Base-by-base conservation (phyloP, 1,140 invertebrate species). In the Tribolium madens region DNA sequence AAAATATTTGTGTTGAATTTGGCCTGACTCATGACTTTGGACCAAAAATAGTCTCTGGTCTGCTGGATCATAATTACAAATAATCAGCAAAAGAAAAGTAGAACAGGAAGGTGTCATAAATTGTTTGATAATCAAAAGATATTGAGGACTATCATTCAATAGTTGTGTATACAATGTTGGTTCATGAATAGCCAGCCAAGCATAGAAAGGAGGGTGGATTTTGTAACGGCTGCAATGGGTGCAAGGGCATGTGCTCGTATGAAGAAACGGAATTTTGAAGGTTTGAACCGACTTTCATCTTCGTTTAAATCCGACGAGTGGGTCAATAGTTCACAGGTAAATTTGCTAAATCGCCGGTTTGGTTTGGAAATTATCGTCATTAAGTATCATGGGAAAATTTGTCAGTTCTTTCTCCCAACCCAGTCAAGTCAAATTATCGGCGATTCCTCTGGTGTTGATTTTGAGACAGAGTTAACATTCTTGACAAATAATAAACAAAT, bases 401-500 rank as follows among this genome's bases (percentile, higher is more conserved):
- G 21, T 14, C 14, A 6, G n/a, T 3, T 64, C 18, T 18, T 18
- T 26, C n/a, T 64, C 26, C 17, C 6, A 64, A 64, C 21, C 21
- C 3, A 13, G n/a, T n/a, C 5, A 15, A 3, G 57, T 26, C 57
- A 42, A 36, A 64, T 64, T 31, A 64, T 36, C 21, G 21, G n/a
- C 26, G 57, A 64, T 64, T 57, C 52, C 52, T 17, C 10, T 10
- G 52, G 10, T 57, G 52, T 57, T 64, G 57, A 26, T 64, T 26
- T 64, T 64, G 10, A 21, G 57, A 64, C 57, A 57, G 21, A 33
- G 57, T 64, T 64, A 64, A 64, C 17, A 33, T 64, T 26, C 17
- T 64, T n/a, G 26, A 14, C 26, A 64, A 64, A 64, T 26, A 64
- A 64, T 64, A 64, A 64, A 64, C 57, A 64, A 64, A 64, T 64